Percentiles rank a stretch among this genome's conserved stretches.
Conservation (phyloP, 2,113 vertebrate genomes). For the Onychostruthus taczanowskii region DNA sequence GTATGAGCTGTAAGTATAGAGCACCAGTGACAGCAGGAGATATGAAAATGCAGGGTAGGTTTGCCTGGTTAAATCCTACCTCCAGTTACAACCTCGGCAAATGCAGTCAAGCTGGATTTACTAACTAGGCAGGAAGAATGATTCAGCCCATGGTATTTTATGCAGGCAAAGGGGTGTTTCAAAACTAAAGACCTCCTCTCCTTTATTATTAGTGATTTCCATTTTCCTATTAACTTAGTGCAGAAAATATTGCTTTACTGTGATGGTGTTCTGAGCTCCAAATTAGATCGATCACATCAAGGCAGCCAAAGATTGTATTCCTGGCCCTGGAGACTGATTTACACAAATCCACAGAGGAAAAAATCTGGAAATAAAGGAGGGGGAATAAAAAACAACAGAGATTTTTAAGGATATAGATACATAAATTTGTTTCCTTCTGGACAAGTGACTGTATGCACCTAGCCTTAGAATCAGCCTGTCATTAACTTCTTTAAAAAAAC, state of each 20-base stretch:
- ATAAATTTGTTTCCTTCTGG: not conserved
- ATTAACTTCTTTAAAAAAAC: conserved; percentile 24
- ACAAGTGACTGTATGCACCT: not conserved
- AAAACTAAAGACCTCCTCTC: not conserved
- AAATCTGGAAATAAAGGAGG: not conserved
- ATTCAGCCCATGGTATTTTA: not conserved
- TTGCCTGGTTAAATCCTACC: not conserved
- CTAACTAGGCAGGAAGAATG: not conserved
- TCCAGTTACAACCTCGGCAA: not conserved
- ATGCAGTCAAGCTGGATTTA: not conserved
- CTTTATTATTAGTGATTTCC: conserved; percentile 33
- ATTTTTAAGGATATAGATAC: not conserved
- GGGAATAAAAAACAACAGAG: not conserved
- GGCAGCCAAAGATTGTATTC: not conserved
- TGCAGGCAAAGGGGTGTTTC: not conserved
- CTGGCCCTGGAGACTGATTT: conserved; percentile 10
- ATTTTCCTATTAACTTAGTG: conserved; percentile 26
- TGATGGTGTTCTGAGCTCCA: not conserved
- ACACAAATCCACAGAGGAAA: not conserved
- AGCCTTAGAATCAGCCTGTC: conserved; percentile 14
- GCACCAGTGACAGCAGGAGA: not conserved
- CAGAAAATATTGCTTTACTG: conserved; percentile 7
- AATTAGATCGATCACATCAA: not conserved
- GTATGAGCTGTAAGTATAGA: not conserved
- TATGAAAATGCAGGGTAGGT: not conserved